Base-by-base conservation (phyloP, 2,113 vertebrate species). In the Melierax canorus region DNA sequence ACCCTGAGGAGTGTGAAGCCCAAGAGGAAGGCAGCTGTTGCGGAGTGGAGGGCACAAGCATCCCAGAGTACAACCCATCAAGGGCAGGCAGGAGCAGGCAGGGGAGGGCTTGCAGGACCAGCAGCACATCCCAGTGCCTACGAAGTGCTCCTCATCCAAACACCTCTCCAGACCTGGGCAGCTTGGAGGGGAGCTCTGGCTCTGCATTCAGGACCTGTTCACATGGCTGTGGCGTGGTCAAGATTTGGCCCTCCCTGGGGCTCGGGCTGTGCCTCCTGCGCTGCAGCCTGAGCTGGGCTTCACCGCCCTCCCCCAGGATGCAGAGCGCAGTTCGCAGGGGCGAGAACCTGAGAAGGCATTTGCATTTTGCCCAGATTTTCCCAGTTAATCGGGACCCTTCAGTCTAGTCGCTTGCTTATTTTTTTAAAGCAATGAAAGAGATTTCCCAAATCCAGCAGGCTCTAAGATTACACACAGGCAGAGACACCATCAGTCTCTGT, bases 401-500 rank as follows among this genome's bases (percentile, higher is more conserved):
- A 29, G 90, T 94, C 96, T 96, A 75, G 93, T 93, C 60, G 0
- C 69, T 94, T 88, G 93, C 92, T 91, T 96, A 58, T 96, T 95
- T 95, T 94, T 94, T 95, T 85, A 72, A 95, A 96, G 96, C 95
- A 95, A 82, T 91, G 95, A 96, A 96, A 96, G 94, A 94, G 94
- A 85, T 96, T 97, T 97, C 94, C 69, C 81, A 97, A 96, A 97
- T 96, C 96, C 96, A 53, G 77, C 45, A 7, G 0, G 87, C 90
- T 96, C 95, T 97, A 96, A 6, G 96, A 90, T 97, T 97, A 97
- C 96, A 96, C 62, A 10, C 93, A 67, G 69, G 84, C 96, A 94
- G 87, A 96, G 94, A 81, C 92, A 94, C 92, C 96, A 97, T 82
- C 93, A 96, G 96, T 90, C 92, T 96, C 94, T 94, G 96, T 96